These are phyloP conservation scores for Nothobranchius furzeri DNA, from an alignment of 2,113 vertebrate species.

Conservation along the genomic window DNA sequence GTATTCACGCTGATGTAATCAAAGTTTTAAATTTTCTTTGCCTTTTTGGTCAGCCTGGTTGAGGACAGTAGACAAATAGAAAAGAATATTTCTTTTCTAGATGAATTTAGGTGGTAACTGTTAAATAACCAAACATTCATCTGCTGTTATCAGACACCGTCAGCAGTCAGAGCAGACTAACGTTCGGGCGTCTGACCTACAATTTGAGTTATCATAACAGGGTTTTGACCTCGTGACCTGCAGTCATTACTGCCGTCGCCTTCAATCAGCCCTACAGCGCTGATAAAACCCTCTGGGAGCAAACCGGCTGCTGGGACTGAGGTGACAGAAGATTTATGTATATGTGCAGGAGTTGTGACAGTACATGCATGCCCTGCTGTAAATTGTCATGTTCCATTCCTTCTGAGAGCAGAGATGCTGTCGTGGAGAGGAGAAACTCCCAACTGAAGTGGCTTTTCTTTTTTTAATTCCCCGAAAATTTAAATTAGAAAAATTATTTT, in stretches of 20 bases:
- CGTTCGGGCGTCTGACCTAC: conserved; percentile 50
- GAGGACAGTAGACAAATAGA: neutral
- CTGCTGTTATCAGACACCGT: conserved; percentile 46
- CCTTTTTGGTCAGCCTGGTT: no score
- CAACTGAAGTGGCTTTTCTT: neutral
- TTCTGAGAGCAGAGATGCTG: conserved; percentile 23
- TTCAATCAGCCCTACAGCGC: conserved; percentile 59
- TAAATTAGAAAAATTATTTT: conserved; percentile 33
- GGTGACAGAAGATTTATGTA: conserved; percentile 53
- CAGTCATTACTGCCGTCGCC: conserved; percentile 63
- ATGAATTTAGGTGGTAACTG: conserved; percentile 29
- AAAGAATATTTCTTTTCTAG: neutral
- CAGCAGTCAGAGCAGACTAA: conserved; percentile 27
- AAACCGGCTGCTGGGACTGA: conserved; percentile 45
- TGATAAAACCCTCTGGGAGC: conserved; percentile 54
- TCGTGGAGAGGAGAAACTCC: neutral
- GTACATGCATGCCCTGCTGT: neutral
- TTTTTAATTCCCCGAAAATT: conserved; percentile 4
- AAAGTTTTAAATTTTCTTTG: no score
- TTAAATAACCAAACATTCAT: conserved; percentile 30
- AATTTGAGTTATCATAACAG: conserved; percentile 68
- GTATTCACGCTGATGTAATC: no score
- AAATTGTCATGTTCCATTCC: conserved; percentile 25
- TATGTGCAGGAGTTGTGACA: conserved; percentile 20
- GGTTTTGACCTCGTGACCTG: conserved; percentile 60